Conservation (phyloP, 2,888 invertebrate species). For the Xestia c-nigrum region DNA sequence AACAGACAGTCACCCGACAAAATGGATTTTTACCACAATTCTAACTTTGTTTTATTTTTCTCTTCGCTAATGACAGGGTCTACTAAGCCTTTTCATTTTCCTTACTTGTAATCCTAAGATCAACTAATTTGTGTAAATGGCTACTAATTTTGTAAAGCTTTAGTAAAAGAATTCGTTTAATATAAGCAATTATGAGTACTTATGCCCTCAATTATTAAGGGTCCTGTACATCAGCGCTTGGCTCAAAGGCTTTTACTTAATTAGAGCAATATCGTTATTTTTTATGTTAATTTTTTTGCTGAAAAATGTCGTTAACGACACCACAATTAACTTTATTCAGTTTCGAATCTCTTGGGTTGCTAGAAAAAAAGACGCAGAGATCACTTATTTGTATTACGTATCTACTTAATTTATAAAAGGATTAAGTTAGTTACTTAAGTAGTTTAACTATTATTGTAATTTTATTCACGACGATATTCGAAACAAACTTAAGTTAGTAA, state of each 20-base stretch:
- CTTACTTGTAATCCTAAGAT: slow-evolving; percentile 28
- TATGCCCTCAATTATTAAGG: slow-evolving; percentile 30
- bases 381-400: neutral
- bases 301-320: slow-evolving; percentile 24
- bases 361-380: slow-evolving; percentile 1
- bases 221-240: slow-evolving; percentile 24
- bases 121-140: slow-evolving; percentile 29
- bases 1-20: slow-evolving; percentile 52
- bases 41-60: slow-evolving; percentile 52
- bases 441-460: neutral
- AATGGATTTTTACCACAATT: slow-evolving; percentile 68
- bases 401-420: neutral
- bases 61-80: slow-evolving; percentile 16
- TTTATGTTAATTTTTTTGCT: slow-evolving; percentile 31
- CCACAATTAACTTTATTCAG: slow-evolving; percentile 33
- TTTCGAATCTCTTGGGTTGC: slow-evolving; percentile 12
- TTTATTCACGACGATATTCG: neutral
- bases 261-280: slow-evolving; percentile 41
- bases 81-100: slow-evolving; percentile 37
- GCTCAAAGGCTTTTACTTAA: slow-evolving; percentile 45
- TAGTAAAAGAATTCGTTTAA: slow-evolving; percentile 31
- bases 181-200: slow-evolving; percentile 47
- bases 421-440: neutral
- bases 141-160: slow-evolving; percentile 17
- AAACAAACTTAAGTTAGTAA: neutral